Conservation (phyloP, 37 sponge, comb jelly and placozoan species). For the Agelas oroides region DNA sequence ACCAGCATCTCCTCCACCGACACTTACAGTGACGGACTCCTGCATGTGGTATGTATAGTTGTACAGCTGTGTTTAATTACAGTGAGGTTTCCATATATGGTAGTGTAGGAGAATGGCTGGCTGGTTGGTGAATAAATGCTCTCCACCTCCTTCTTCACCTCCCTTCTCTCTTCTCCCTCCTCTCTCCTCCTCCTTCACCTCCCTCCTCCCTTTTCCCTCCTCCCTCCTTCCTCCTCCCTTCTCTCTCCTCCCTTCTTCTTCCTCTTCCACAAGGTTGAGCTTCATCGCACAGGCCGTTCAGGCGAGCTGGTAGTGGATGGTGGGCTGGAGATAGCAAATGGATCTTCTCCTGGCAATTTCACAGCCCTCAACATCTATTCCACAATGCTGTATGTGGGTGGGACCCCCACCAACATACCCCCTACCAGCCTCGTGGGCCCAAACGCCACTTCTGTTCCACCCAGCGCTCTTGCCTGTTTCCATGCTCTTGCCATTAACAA, state of each 20-base stretch:
- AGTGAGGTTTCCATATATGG: no score
- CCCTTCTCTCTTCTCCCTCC: no score
- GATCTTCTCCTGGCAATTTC: constrained; percentile 33
- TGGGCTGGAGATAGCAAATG: constrained; percentile 4
- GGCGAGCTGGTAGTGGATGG: constrained; percentile 34
- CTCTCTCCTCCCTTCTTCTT: background rate
- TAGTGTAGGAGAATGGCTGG: no score
- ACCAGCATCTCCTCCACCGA: constrained; percentile 8
- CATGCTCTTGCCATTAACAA: constrained; percentile 34
- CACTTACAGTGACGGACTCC: constrained; percentile 51
- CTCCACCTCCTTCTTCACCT: no score
- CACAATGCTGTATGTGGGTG: constrained; percentile 57
- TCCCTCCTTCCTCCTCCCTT: background rate
- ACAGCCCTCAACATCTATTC: constrained; percentile 46
- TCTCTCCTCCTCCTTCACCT: background rate
- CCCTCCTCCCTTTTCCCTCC: no score
- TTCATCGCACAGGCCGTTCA: constrained; percentile 8
- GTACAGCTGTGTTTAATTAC: no score
- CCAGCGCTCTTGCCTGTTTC: constrained; percentile 43
- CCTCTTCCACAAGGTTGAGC: constrained; percentile 1
- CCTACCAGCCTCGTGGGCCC: constrained; percentile 18
- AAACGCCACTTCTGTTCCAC: constrained; percentile 10
- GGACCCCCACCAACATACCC: constrained; percentile 23
- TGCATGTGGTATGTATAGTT: constrained; percentile 41
- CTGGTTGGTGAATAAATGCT: no score